Conservation (phyloP, 2,888 invertebrate genomes). For the Penaeus monodon region DNA sequence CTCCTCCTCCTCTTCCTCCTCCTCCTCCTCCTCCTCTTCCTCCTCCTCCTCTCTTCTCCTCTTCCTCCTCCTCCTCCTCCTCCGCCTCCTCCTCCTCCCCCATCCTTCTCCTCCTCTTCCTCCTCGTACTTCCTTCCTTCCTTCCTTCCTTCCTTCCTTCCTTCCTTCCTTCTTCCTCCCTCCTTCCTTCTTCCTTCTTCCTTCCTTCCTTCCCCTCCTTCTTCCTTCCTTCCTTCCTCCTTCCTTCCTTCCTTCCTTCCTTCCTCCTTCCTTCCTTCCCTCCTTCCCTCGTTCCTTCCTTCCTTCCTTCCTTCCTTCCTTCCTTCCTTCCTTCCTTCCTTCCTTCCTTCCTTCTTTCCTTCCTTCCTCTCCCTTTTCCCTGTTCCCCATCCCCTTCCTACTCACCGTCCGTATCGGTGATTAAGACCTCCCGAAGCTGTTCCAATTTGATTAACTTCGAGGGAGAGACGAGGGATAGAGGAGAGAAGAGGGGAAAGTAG, state of each 20-base stretch:
- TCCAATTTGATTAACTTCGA: background rate
- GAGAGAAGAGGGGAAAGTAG: too few relatives aligned
- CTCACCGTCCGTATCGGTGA: too few relatives aligned
- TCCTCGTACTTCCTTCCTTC: background rate
- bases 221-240: background rate
- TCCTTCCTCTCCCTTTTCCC: background rate
- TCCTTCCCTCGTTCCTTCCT: background rate
- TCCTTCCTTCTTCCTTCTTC: background rate
- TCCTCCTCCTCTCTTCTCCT: background rate
- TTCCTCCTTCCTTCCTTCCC: background rate
- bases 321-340: background rate
- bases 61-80: background rate
- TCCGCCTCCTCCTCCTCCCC: background rate
- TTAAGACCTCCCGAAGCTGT: too few relatives aligned
- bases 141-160: background rate
- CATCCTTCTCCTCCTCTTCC: background rate
- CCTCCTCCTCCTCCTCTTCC: background rate
- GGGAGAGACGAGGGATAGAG: background rate
- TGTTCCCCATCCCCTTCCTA: background rate
- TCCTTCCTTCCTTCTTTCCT: background rate
- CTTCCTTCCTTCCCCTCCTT: background rate
- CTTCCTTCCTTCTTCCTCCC: background rate
- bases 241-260: too few relatives aligned
- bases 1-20: background rate
- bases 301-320: background rate